Conservation (phyloP, 2,113 vertebrate genomes). For the Xenopus tropicalis region UCB_Xtro_10.0 CM004443.2:29222501-29223000, state of each 20-base stretch:
- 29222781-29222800: conserved; percentile 95
- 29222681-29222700: conserved; percentile 98
- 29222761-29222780: conserved; percentile 96
- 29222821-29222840: conserved; percentile 80
- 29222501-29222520: conserved; percentile 48
- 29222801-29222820: conserved; percentile 93
- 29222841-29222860: conserved; percentile 80
- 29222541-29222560: conserved; percentile 81
- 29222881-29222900: conserved; percentile 87
- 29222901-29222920: conserved; percentile 80
- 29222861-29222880: conserved; percentile 86
- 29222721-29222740: conserved; percentile 98
- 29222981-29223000: conserved; percentile 87
- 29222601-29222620: conserved; percentile 80
- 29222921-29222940: conserved; percentile 76
- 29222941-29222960: no score
- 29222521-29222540: conserved; percentile 74
- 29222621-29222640: conserved; percentile 98
- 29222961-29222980: conserved; percentile 77
- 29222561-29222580: conserved; percentile 92
- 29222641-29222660: conserved; percentile 95
- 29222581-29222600: conserved; percentile 80
- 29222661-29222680: conserved; percentile 99
- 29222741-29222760: conserved; percentile 97
- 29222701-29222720: conserved; percentile 98